Evolutionary conservation across 2,113 vertebrate genomes (phyloP).

Genomic region (Semnornis frantzii): DNA sequence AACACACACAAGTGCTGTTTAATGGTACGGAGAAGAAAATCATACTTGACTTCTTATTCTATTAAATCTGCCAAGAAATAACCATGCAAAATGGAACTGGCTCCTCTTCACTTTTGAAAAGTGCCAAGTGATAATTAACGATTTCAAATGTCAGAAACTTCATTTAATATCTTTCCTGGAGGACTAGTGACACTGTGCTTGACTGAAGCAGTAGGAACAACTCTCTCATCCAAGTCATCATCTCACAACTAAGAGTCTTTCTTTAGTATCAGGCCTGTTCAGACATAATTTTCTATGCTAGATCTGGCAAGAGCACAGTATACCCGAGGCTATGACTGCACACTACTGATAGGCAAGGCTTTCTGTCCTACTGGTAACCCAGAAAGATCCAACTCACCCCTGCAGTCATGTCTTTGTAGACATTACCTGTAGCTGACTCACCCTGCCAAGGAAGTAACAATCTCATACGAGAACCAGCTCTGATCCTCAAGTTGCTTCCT

Average conservation of each 20-base stretch:
- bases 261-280: not conserved
- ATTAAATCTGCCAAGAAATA: not conserved
- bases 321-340: not conserved
- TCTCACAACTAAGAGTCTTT: not conserved
- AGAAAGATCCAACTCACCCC: not conserved
- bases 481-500: not conserved
- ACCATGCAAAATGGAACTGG: not conserved
- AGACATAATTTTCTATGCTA: not conserved
- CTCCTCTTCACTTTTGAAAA: not conserved
- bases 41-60: not conserved
- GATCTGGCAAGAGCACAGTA: not conserved
- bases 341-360: not conserved
- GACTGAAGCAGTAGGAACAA: not conserved
- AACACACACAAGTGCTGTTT: not conserved
- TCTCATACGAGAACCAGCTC: not conserved
- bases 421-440: slow-evolving; percentile 10
- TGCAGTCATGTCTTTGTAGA: not conserved
- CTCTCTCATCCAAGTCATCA: not conserved
- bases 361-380: not conserved
- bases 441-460: not conserved
- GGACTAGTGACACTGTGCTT: not conserved
- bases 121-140: not conserved
- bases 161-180: not conserved
- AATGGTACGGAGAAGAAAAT: not conserved
- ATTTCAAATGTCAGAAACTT: slow-evolving; percentile 24